Percentiles rank a stretch among this genome's conserved stretches.
Conservation (phyloP, 2,888 invertebrate genomes). For the Deladenus siricidicola region DNA sequence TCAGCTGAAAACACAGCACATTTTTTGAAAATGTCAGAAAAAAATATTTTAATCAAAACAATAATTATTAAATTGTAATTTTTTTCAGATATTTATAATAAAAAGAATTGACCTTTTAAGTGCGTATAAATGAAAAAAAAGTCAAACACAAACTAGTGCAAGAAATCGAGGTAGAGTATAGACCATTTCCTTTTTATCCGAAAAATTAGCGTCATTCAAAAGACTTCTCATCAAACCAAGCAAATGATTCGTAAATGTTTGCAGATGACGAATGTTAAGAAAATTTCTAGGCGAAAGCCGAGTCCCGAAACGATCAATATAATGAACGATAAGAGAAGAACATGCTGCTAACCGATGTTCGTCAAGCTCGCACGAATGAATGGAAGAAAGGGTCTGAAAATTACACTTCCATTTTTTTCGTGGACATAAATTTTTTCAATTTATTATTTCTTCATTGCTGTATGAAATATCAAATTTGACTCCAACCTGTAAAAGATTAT, state of each 20-base stretch:
- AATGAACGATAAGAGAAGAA: slow-evolving; percentile 11
- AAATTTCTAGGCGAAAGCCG: slow-evolving; percentile 28
- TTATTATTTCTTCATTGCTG: no score
- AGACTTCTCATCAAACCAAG: slow-evolving; percentile 9
- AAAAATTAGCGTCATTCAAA: no score
- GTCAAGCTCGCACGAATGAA: slow-evolving; percentile 8
- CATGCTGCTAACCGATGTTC: not conserved
- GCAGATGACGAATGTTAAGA: slow-evolving; percentile 35
- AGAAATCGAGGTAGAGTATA: slow-evolving; percentile 12
- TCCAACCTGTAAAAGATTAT: slow-evolving; percentile 67
- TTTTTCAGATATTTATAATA: no score
- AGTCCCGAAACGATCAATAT: slow-evolving; percentile 15
- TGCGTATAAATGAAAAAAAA: no score
- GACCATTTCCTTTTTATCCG: not conserved
- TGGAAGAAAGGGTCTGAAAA: not conserved
- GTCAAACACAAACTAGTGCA: slow-evolving; percentile 8
- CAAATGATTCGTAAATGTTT: slow-evolving; percentile 24
- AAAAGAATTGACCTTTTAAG: no score
- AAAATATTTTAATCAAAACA: no score
- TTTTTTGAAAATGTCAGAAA: no score
- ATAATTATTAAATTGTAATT: no score
- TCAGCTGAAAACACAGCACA: slow-evolving; percentile 23
- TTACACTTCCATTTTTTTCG: not conserved
- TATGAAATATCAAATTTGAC: no score
- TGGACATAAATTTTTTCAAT: no score